Base-by-base conservation (phyloP, 2,797 vertebrate genomes). In the Halcyon chelicuti region DNA sequence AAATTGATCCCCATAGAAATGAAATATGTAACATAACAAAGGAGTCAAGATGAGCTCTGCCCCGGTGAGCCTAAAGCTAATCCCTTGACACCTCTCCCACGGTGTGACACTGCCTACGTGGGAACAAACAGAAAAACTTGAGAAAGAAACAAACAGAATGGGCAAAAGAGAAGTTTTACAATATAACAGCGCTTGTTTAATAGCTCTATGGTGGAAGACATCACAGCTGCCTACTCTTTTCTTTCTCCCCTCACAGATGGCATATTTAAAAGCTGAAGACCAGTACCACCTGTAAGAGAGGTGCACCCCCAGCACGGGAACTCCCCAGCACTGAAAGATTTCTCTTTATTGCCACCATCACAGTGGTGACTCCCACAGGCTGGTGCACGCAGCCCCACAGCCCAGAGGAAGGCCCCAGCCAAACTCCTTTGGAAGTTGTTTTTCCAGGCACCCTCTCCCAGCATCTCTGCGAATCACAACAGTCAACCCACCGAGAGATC, bases 251-350 rank as follows among this genome's bases (percentile, higher is more conserved):
- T 91, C 40, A 51, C 0, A 6, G 28, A 5, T 46, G 23, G 62
- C 49, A 42, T 19, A 31, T 4, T 11, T 15, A 67, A 60, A 83
- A 85, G 14, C 15, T 37, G 31, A 75, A 35, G 28, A 46, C 22
- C 42, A 46, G 52, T 9, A 18, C 44, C 10, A 12, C 40, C 26
- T 40, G 13, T n/a, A 40, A 63, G 13, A 88, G 65, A 76, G 19
- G 28, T 46, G 33, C 3, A 2, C 37, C 35, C 21, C 25, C 60
- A 51, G 13, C 2, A 3, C 0, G 1, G 29, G 12, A 60, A 74
- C 9, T 52, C 39, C 26, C 12, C 3, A 8, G 37, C 14, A 66
- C 11, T 4, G 9, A 47, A 88, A 28, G 37, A 42, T 40, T 72
- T 75, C 29, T 77, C 26, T 68, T 65, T 21, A 44, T 9, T 52